Evolutionary conservation across 2,113 vertebrate genomes (phyloP).

Genomic region (Corvus hawaiiensis): DNA sequence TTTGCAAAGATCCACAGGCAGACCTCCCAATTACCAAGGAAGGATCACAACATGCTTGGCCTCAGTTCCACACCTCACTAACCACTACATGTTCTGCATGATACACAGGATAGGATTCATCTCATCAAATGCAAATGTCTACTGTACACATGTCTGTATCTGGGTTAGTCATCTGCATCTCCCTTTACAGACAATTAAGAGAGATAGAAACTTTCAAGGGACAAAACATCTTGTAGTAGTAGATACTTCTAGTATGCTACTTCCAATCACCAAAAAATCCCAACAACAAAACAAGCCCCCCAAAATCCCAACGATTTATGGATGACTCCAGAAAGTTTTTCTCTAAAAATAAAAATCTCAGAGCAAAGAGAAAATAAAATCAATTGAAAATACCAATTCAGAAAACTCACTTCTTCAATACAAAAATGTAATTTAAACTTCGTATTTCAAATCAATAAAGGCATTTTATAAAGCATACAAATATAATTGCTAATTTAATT

Average conservation of each 20-base stretch:
- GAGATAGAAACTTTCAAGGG: neutral
- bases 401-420: neutral
- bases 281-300: neutral
- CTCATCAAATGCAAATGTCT: neutral
- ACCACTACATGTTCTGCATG: neutral
- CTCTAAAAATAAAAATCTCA: neutral
- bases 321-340: neutral
- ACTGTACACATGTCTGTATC: neutral
- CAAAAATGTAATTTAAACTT: neutral
- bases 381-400: neutral
- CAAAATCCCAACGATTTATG: neutral
- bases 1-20: neutral
- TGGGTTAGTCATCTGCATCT: neutral
- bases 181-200: neutral
- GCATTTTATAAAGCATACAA: neutral
- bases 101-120: neutral
- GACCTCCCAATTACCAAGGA: neutral
- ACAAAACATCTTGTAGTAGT: neutral
- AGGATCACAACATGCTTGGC: fast-evolving
- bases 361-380: neutral
- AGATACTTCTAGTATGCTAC: neutral
- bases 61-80: neutral
- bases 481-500: neutral
- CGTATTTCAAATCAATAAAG: neutral
- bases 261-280: neutral